Base-by-base conservation (phyloP, 2,888 invertebrate genomes). In the Catocala nupta region DNA sequence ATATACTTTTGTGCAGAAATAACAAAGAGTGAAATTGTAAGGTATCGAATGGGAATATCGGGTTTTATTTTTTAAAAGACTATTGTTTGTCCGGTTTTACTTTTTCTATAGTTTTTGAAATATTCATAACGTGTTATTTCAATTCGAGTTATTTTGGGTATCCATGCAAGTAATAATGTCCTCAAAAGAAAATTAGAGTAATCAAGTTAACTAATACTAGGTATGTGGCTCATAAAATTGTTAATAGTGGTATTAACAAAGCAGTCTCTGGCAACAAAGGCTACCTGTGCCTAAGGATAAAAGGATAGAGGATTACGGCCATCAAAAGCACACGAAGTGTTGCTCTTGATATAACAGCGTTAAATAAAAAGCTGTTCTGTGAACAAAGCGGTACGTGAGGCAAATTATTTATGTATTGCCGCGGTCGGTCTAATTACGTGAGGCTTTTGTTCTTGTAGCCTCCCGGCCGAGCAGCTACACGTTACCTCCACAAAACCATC, bases 371-470 rank as follows among this genome's bases (percentile, higher is more conserved):
- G 88, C 90, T 89, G 91, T 88, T 87, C 83, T 83, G 81, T 69
- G 89, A 91, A 92, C 92, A 93, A 93, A 93, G 91, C 85, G 88
- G 87, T 89, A 93, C 93, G 92, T 93, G 93, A 89, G 90, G 90
- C 90, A 93, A 93, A 93, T 93, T 93, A 93, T 92, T 93, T 92
- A 93, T 93, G 93, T 93, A 93, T 93, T 90, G 90, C 92, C 84
- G 87, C 86, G 92, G 92, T 88, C 89, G 91, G 85, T 91, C 92
- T 93, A 93, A 93, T 93, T 93, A 94, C 91, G 89, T 86, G 84
- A 87, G 90, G 87, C 93, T 91, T 93, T 94, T 93, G 93, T 93
- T 93, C 89, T 85, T 86, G 83, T 73, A 80, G 85, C 85, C 82
- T 81, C 81, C 80, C 81, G 78, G 78, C 71, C 82, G 74, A 73